Evolutionary conservation across 2,113 vertebrate genomes (phyloP).

Genomic region (Menidia beryllina): DNA sequence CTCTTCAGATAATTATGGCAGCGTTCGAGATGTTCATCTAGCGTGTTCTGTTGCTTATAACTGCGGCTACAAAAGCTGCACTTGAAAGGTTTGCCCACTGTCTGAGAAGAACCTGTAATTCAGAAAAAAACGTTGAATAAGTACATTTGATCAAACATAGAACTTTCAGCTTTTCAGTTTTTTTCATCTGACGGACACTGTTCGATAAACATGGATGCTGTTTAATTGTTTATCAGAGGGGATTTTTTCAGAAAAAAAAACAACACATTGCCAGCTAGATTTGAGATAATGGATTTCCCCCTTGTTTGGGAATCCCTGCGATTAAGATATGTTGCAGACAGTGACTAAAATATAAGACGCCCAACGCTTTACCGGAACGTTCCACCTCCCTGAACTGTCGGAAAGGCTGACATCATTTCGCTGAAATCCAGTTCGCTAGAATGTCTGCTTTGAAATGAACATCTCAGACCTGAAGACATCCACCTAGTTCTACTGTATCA

Average conservation of each 20-base stretch:
- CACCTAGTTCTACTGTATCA: slow-evolving; percentile 42
- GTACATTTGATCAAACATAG: neutral
- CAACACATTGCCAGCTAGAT: neutral
- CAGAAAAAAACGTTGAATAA: neutral
- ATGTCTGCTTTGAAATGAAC: slow-evolving; percentile 66
- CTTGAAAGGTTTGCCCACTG: slow-evolving; percentile 94
- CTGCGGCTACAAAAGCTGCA: slow-evolving; percentile 96
- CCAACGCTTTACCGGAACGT: slow-evolving; percentile 54
- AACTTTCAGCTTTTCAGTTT: too few relatives aligned
- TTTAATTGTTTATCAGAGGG: slow-evolving; percentile 19
- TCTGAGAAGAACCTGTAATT: slow-evolving; percentile 89
- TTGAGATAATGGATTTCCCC: slow-evolving; percentile 52
- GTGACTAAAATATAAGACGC: slow-evolving; percentile 41
- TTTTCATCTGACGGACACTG: neutral
- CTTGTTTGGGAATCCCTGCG: slow-evolving; percentile 54
- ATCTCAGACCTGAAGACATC: slow-evolving; percentile 29
- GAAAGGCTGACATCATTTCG: slow-evolving; percentile 75
- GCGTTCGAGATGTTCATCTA: slow-evolving; percentile 94
- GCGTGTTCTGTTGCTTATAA: slow-evolving; percentile 95
- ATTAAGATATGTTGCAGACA: slow-evolving; percentile 34
- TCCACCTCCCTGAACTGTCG: slow-evolving; percentile 32
- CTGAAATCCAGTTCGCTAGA: slow-evolving; percentile 58
- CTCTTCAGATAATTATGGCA: slow-evolving; percentile 93
- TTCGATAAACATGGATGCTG: neutral
- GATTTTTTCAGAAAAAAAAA: slow-evolving; percentile 2